phyloP scores from a whole-genome alignment of 2,888 invertebrate genomes.

The Hydrotaea cyrtoneurina region DNA sequence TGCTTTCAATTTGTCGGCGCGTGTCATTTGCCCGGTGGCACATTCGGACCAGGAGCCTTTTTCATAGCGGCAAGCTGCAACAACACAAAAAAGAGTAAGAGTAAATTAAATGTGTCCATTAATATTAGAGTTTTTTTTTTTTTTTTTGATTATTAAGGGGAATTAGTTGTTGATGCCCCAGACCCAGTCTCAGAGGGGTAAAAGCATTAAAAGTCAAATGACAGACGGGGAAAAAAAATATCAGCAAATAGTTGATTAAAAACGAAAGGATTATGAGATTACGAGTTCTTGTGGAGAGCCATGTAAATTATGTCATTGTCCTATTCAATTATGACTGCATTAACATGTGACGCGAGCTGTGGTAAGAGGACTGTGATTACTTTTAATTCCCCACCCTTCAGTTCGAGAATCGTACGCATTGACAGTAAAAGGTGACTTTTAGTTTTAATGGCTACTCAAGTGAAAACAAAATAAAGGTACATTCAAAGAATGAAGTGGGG shows the following conservation, averaged over 20 bases:
- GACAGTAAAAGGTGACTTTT: too few relatives aligned
- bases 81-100: not conserved
- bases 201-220: slow-evolving; percentile 13
- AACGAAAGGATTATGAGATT: slow-evolving; percentile 1
- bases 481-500: too few relatives aligned
- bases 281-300: not conserved
- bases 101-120: slow-evolving; percentile 21
- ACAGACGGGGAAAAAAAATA: not conserved
- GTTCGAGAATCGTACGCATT: too few relatives aligned
- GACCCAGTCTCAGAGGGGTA: slow-evolving; percentile 76
- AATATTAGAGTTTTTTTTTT: slow-evolving; percentile 27
- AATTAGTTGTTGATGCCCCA: slow-evolving; percentile 77
- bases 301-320: not conserved
- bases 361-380: not conserved
- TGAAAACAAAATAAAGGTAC: too few relatives aligned
- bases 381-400: too few relatives aligned
- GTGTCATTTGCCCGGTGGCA: slow-evolving; percentile 89
- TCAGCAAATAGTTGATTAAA: slow-evolving; percentile 4
- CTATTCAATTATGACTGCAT: slow-evolving; percentile 20
- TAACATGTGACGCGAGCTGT: not conserved
- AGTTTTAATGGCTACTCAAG: too few relatives aligned
- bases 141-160: slow-evolving; percentile 26
- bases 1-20: slow-evolving; percentile 90
- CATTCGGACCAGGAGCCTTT: slow-evolving; percentile 94
- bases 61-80: slow-evolving; percentile 91